These are phyloP conservation scores for Sphaerodactylus townsendi DNA, from an alignment of 2,113 vertebrate species.

Conservation along the genomic window DNA sequence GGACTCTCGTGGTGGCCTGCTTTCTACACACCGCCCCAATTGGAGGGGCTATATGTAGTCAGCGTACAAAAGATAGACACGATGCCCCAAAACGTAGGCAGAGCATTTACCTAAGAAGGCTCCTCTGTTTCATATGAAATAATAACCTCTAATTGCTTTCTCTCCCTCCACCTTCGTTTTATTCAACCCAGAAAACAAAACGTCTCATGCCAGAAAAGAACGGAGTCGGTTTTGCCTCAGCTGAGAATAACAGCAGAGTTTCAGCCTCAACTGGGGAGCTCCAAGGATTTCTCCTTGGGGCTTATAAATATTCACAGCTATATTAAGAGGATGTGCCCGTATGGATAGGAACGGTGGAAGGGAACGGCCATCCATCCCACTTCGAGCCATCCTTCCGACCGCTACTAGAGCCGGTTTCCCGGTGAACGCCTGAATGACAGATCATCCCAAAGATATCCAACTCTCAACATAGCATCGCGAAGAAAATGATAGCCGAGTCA, in stretches of 20 bases:
- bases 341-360: neutral
- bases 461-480: too few species aligned
- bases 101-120: slow-evolving; percentile 57
- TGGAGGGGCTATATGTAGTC: slow-evolving; percentile 62
- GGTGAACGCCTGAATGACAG: neutral
- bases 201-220: slow-evolving; percentile 16
- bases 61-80: slow-evolving; percentile 66
- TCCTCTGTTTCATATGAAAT: slow-evolving; percentile 40
- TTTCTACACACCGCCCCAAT: slow-evolving; percentile 68
- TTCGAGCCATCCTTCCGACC: neutral
- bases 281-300: slow-evolving; percentile 2
- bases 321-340: neutral
- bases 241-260: slow-evolving; percentile 17
- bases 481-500: too few species aligned
- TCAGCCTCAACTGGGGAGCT: slow-evolving; percentile 17
- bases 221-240: neutral
- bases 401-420: neutral
- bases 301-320: slow-evolving; percentile 13
- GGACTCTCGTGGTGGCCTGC: slow-evolving; percentile 71
- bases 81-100: slow-evolving; percentile 35
- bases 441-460: too few species aligned
- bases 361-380: neutral
- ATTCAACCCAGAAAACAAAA: slow-evolving; percentile 53
- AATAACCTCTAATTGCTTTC: slow-evolving; percentile 32
- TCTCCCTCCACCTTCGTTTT: slow-evolving; percentile 35